Evolutionary conservation across 2,888 invertebrate genomes (phyloP).

Genomic region (Drosophila silvestris): DNA sequence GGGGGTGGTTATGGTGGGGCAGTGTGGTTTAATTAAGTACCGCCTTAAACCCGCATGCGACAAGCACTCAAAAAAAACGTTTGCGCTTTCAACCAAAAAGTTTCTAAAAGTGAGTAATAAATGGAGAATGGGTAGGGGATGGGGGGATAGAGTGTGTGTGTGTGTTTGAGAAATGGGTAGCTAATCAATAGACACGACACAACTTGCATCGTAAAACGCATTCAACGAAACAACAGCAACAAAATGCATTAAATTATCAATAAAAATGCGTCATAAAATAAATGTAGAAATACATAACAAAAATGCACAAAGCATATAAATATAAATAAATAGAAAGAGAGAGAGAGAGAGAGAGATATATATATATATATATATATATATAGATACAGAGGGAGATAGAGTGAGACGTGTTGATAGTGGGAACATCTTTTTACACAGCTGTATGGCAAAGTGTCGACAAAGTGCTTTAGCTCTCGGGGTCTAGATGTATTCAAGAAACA

Average conservation of each 20-base stretch:
- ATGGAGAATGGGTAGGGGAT: not conserved
- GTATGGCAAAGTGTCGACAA: conserved; percentile 67
- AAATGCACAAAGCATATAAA: conserved; percentile 21
- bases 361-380: too few relatives aligned
- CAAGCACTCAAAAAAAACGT: conserved; percentile 15
- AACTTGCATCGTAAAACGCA: conserved; percentile 45
- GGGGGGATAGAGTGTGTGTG: not conserved
- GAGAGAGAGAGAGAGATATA: not conserved
- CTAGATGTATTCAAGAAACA: conserved; percentile 4
- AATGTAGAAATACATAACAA: conserved; percentile 48
- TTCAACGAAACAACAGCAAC: conserved; percentile 31
- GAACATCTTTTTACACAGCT: conserved; percentile 43
- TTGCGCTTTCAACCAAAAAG: conserved; percentile 1
- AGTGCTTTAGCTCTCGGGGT: conserved; percentile 46
- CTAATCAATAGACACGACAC: conserved; percentile 49
- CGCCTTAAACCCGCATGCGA: conserved; percentile 39
- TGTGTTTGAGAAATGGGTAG: not conserved
- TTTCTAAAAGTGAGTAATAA: conserved; percentile 24
- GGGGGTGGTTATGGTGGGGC: not conserved
- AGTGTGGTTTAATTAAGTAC: conserved; percentile 4
- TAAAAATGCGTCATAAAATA: conserved; percentile 75
- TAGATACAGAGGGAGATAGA: not conserved
- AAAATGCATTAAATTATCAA: conserved; percentile 74
- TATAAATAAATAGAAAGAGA: not conserved
- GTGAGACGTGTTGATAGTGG: conserved; percentile 25